phyloP scores from a whole-genome alignment of 2,113 vertebrate genomes.

The Rhipidura dahli region DNA sequence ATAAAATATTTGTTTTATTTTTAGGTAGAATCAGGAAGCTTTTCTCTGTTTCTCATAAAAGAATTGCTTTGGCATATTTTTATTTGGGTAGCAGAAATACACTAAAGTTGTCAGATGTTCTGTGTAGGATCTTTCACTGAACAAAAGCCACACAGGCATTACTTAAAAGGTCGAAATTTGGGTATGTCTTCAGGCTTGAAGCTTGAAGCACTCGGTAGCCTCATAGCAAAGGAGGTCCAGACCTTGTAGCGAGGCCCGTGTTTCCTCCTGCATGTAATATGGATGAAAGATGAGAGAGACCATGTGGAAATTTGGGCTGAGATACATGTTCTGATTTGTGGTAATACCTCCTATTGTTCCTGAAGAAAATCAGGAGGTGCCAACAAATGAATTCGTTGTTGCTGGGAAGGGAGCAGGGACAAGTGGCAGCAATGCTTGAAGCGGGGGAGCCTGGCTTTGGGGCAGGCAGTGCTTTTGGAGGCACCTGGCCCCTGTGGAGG shows the following conservation, averaged over 20 bases:
- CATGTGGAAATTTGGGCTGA: not conserved
- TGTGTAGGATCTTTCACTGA: not conserved
- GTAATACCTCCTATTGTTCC: not conserved
- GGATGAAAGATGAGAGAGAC: not conserved
- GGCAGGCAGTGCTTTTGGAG: rapidly evolving
- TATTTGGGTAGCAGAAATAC: not conserved
- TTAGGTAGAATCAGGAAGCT: not conserved
- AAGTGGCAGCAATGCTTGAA: not conserved
- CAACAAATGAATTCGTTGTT: not conserved
- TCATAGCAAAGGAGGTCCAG: not conserved
- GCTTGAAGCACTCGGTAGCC: not conserved
- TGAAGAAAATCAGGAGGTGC: not conserved
- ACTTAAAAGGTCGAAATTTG: not conserved
- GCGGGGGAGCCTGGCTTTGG: not conserved
- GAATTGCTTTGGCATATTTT: not conserved
- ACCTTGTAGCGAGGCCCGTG: not conserved
- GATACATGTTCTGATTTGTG: not conserved
- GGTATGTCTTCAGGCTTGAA: not conserved
- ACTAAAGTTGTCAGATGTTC: not conserved
- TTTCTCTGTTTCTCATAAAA: not conserved
- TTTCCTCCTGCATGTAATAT: not conserved
- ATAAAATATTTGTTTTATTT: slow-evolving; percentile 47
- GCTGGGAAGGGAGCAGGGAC: not conserved
- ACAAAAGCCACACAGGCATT: not conserved
- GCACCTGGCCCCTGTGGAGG: not conserved